These are phyloP conservation scores for Rhynchophorus ferrugineus DNA, from an alignment of 1,140 invertebrate species.

Conservation along the genomic window DNA sequence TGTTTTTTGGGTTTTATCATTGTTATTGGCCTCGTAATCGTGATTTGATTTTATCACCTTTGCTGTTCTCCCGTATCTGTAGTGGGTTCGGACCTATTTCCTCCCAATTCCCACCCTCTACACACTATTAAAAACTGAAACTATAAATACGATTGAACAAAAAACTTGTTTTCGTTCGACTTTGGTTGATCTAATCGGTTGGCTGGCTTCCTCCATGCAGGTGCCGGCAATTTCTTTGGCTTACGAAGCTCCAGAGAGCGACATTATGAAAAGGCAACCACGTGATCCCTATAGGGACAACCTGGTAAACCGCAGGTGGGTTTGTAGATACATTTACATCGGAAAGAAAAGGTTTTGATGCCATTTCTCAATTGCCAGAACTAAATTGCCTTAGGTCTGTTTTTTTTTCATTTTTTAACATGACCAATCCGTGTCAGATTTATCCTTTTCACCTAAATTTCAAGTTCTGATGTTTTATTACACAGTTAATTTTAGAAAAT, in stretches of 20 bases:
- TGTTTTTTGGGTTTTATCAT: too few relatives aligned
- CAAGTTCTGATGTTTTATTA: too few relatives aligned
- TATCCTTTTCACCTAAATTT: too few relatives aligned
- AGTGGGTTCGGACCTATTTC: too few relatives aligned
- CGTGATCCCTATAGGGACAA: slow-evolving; percentile 90
- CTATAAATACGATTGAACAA: slow-evolving; percentile 20
- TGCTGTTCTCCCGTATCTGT: too few relatives aligned
- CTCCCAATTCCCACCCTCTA: slow-evolving; percentile 19
- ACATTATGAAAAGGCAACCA: slow-evolving; percentile 95
- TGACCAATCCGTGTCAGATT: neutral
- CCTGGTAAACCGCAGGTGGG: slow-evolving; percentile 87
- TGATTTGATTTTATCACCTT: too few relatives aligned
- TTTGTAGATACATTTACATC: slow-evolving; percentile 24
- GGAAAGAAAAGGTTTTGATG: slow-evolving; percentile 3
- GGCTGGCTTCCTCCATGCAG: slow-evolving; percentile 47
- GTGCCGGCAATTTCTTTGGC: slow-evolving; percentile 94
- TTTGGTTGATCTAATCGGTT: slow-evolving; percentile 44
- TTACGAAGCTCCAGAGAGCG: slow-evolving; percentile 92
- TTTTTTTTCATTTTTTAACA: neutral
- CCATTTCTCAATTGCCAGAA: slow-evolving; percentile 5
- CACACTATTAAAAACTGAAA: slow-evolving; percentile 31
- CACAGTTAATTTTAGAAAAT: too few relatives aligned
- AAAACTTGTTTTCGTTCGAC: slow-evolving; percentile 28
- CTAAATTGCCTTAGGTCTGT: slow-evolving; percentile 2
- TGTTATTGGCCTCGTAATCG: too few relatives aligned